Evolutionary conservation across 2,888 invertebrate species (phyloP), one percentile per base, ranked within the genome.

Genomic region (Oligia fasciuncula): DNA sequence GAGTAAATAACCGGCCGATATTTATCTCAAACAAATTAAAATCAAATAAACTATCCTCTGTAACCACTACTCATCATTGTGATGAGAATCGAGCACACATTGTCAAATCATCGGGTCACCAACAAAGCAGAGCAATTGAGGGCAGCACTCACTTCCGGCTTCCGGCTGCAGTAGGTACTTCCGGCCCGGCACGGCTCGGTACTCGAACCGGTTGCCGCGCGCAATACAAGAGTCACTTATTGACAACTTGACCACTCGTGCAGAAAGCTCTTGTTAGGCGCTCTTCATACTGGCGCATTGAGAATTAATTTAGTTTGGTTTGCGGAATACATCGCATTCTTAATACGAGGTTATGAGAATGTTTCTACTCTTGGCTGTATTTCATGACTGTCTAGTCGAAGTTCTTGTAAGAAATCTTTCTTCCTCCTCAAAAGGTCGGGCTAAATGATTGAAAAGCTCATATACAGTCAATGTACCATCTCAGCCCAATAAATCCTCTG

Each of bases 71-170:
- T 60, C 72, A 19, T 63, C 19, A 65, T 49, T 79, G 51, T 84
- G 29, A 70, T 62, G 79, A 60, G 51, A 23, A 72, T 62, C 23
- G 54, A 69, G 65, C 65, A 62, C 62, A 68, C 49, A 19, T 57
- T 51, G 76, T 81, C 74, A 77, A 76, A 62, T 80, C 72, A 69
- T 71, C 77, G 74, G 79, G 69, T 66, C 72, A 54, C 51, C 81
- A 86, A 88, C 88, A 89, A 85, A 86, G 88, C 88, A 51, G 19
- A 69, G 80, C 76, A 77, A 88, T 85, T 90, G 82, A 72, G 89
- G 80, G 51, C 87, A 79, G 70, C 77, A 70, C 73, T 78, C 78
- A 74, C 88, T 89, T 90, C 90, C 91, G 88, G 89, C 82, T 88
- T 86, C 86, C 90, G 85, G 85, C 74, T 71, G 75, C 68, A 74